phyloP scores from a whole-genome alignment of 2,113 vertebrate genomes.

The Riparia riparia region DNA sequence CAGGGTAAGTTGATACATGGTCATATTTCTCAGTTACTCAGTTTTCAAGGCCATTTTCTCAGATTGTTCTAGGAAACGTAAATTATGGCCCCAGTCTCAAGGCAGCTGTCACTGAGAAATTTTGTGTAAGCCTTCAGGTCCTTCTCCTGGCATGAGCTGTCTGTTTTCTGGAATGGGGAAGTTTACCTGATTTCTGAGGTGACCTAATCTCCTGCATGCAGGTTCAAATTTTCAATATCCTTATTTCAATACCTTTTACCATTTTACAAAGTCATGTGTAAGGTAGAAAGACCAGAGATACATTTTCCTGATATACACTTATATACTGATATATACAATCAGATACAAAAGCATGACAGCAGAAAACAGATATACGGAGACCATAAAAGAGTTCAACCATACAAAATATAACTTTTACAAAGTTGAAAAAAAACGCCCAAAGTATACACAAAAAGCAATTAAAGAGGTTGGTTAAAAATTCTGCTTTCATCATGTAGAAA shows the following conservation, averaged over 20 bases:
- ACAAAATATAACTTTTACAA: neutral
- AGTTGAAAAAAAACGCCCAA: neutral
- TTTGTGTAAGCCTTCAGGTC: neutral
- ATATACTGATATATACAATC: neutral
- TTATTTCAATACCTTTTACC: neutral
- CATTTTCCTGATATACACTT: neutral
- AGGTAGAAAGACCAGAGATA: neutral
- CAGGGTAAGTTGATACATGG: neutral
- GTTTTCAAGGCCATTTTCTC: neutral
- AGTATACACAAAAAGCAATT: neutral
- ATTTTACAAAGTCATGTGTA: neutral
- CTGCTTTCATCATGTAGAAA: neutral
- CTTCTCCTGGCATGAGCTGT: neutral
- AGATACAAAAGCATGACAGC: neutral
- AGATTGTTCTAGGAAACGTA: neutral
- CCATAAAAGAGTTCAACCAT: neutral
- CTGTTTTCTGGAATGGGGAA: neutral
- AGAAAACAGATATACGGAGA: neutral
- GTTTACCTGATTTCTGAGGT: neutral
- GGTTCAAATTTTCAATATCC: neutral
- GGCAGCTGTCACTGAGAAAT: neutral
- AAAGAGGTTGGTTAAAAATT: neutral
- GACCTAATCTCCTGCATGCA: neutral
- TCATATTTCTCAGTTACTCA: neutral
- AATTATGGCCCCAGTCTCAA: neutral